Conservation (phyloP, 2,113 vertebrate genomes). For the Dicaeum eximium region DNA sequence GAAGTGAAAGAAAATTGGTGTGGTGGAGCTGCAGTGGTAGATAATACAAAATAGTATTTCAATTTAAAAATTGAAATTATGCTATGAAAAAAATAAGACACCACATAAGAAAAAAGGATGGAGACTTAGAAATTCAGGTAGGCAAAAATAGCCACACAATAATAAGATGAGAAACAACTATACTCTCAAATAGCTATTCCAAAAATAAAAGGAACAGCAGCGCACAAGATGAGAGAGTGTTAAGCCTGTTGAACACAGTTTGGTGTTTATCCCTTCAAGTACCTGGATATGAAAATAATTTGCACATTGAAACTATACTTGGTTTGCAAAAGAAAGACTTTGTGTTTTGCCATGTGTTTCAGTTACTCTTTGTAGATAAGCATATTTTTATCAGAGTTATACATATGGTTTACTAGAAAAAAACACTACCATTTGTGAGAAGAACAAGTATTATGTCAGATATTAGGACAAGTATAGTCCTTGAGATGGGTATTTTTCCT, state of each 20-base stretch:
- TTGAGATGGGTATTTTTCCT: not conserved
- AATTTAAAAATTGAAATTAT: not conserved
- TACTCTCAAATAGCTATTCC: not conserved
- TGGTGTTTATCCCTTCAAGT: not conserved
- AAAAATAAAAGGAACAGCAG: not conserved
- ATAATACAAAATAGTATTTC: not conserved
- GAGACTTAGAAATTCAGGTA: not conserved
- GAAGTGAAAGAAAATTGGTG: not conserved
- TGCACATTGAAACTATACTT: not conserved
- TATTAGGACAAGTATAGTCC: not conserved
- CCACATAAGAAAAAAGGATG: not conserved
- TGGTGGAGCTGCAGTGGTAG: not conserved
- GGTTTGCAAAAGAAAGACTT: not conserved
- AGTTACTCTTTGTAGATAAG: not conserved
- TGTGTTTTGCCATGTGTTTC: not conserved
- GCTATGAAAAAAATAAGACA: not conserved
- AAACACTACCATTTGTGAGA: not conserved
- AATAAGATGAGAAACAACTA: not conserved
- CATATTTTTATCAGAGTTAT: not conserved
- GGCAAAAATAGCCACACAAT: not conserved
- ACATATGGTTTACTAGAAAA: not conserved
- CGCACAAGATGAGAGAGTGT: not conserved
- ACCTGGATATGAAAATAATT: not conserved
- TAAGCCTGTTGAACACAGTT: not conserved
- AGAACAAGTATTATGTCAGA: not conserved